Evolutionary conservation across 2,797 vertebrate genomes (phyloP).

Genomic region (Cirrhinus molitorella): DNA sequence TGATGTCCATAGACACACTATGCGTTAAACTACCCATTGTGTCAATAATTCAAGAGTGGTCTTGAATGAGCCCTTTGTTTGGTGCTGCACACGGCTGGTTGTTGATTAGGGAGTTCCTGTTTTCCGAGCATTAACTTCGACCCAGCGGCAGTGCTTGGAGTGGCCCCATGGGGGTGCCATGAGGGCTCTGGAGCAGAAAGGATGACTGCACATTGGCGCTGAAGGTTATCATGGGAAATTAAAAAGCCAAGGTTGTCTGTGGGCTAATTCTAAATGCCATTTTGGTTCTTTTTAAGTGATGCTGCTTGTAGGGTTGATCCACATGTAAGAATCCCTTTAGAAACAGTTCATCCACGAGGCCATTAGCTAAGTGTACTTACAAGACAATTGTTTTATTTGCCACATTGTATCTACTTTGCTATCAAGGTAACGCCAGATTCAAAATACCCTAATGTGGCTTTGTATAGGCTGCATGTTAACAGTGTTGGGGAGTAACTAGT

Average conservation of each 20-base stretch:
- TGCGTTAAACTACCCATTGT: neutral
- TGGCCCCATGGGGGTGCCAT: constrained; percentile 38
- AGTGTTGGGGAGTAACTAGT: neutral
- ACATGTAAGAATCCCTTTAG: neutral
- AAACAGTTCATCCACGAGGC: neutral
- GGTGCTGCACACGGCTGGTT: neutral
- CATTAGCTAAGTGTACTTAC: neutral
- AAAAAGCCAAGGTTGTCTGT: constrained; percentile 34
- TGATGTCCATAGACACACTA: neutral
- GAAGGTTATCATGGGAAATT: constrained; percentile 61
- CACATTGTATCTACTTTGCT: neutral
- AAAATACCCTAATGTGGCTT: neutral
- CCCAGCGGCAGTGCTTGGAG: constrained; percentile 14
- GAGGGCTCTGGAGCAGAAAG: constrained; percentile 24
- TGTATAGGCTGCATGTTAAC: neutral
- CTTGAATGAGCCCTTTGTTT: constrained; percentile 6
- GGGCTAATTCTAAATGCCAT: constrained; percentile 5
- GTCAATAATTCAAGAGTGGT: neutral
- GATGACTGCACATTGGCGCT: constrained; percentile 35
- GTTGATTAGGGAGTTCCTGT: constrained; percentile 17
- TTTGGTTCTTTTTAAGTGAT: neutral
- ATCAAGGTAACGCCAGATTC: neutral
- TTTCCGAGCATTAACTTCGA: neutral
- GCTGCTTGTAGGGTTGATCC: neutral
- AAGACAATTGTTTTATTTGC: neutral